Evolutionary conservation across 2,797 vertebrate genomes (phyloP).

Genomic region (Heterohyrax brucei): DNA sequence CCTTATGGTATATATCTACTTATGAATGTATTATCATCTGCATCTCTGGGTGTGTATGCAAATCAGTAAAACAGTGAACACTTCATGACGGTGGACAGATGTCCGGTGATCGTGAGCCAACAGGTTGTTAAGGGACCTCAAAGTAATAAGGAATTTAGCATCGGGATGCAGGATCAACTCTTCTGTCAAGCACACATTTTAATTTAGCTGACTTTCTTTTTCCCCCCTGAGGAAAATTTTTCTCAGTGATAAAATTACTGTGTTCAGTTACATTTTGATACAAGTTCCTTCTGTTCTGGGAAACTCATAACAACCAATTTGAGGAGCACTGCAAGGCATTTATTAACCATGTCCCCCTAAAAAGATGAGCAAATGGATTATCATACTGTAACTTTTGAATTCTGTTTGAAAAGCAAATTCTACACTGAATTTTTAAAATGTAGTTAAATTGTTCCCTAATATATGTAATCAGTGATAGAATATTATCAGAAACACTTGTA

Average conservation of each 20-base stretch:
- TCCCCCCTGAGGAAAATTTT: background rate
- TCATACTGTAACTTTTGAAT: background rate
- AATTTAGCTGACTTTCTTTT: background rate
- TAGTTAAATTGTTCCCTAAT: background rate
- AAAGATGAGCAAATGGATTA: background rate
- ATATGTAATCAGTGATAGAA: constrained; percentile 32
- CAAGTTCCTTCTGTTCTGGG: background rate
- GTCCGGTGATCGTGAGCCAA: background rate
- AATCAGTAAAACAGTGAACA: background rate
- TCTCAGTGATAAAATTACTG: constrained; percentile 2
- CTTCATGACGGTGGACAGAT: fast-evolving
- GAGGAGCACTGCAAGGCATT: background rate
- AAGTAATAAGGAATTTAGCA: background rate
- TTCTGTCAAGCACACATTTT: constrained; percentile 2
- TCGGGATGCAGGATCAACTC: background rate
- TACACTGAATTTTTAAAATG: constrained; percentile 16
- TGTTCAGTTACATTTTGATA: background rate
- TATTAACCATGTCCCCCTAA: background rate
- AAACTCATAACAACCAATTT: background rate
- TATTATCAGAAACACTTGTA: background rate
- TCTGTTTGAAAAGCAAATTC: constrained; percentile 16
- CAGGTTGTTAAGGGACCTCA: background rate
- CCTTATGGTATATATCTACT: background rate
- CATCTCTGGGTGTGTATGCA: background rate
- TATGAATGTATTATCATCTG: background rate